Conservation (phyloP, 2,888 invertebrate species). For the Drosophila emarginata region DNA sequence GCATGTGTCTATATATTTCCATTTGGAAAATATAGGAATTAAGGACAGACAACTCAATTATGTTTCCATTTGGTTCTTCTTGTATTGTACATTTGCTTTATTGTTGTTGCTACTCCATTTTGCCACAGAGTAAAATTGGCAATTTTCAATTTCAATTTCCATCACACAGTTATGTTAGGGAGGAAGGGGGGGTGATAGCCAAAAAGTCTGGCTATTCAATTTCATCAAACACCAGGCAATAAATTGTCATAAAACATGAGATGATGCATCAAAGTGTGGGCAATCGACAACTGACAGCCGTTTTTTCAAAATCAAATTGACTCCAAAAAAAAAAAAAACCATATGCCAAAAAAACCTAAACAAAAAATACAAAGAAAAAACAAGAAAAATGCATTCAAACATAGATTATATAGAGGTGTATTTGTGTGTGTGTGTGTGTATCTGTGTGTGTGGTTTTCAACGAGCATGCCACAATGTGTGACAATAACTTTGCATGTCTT, state of each 20-base stretch:
- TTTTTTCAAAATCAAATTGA: conserved; percentile 21
- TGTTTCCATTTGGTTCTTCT: conserved; percentile 9
- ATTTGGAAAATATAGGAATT: conserved; percentile 21
- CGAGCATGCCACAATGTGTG: conserved; percentile 63
- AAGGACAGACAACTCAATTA: conserved; percentile 46
- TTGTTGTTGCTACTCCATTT: conserved; percentile 30
- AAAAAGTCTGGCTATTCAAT: conserved; percentile 57
- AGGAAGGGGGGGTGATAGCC: conserved; percentile 5
- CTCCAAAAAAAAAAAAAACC: conserved; percentile 13
- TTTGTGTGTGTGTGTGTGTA: neutral
- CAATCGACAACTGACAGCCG: conserved; percentile 5
- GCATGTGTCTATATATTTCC: neutral
- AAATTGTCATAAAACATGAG: conserved; percentile 59
- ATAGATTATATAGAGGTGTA: neutral
- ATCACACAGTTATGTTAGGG: conserved; percentile 7
- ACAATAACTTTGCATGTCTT: conserved; percentile 74
- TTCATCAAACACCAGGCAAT: conserved; percentile 70
- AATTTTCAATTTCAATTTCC: conserved; percentile 61
- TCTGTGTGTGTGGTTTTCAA: conserved; percentile 7
- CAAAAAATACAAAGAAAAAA: conserved; percentile 20
- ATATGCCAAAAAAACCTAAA: conserved; percentile 22
- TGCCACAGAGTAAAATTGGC: conserved; percentile 35
- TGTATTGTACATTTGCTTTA: neutral
- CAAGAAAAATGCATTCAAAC: conserved; percentile 32
- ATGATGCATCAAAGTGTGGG: conserved; percentile 13